These are phyloP conservation scores for Anoplophora glabripennis DNA, from an alignment of 1,140 invertebrate genomes.

Conservation along the genomic window DNA sequence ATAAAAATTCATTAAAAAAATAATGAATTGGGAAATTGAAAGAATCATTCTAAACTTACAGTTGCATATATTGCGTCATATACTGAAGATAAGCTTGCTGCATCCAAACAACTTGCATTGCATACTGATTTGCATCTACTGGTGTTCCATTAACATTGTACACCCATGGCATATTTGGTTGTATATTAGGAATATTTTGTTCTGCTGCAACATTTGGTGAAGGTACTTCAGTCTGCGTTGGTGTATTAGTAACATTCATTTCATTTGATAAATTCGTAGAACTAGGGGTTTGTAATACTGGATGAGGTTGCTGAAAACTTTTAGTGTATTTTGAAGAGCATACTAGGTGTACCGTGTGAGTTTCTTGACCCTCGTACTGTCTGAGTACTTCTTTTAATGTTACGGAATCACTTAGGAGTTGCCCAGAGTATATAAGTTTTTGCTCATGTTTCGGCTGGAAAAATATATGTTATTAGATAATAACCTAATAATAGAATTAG, in stretches of 20 bases:
- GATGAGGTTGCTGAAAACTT: slow-evolving; percentile 15
- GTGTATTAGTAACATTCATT: slow-evolving; percentile 3
- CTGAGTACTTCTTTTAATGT: slow-evolving; percentile 77
- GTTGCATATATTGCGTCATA: slow-evolving; percentile 78
- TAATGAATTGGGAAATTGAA: too few relatives aligned
- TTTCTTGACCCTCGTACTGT: slow-evolving; percentile 67
- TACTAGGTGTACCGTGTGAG: slow-evolving; percentile 80
- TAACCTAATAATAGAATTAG: not conserved
- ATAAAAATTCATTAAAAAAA: too few relatives aligned
- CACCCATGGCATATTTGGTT: slow-evolving; percentile 27
- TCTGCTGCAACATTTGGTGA: not conserved
- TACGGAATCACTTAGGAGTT: slow-evolving; percentile 72
- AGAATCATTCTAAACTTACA: slow-evolving; percentile 50
- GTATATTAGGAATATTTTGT: slow-evolving; percentile 10
- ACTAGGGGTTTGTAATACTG: slow-evolving; percentile 9
- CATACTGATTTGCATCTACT: slow-evolving; percentile 41
- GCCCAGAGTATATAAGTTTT: slow-evolving; percentile 89
- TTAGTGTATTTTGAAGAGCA: slow-evolving; percentile 55
- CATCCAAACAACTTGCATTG: slow-evolving; percentile 68
- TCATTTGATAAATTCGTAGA: slow-evolving; percentile 9
- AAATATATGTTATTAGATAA: slow-evolving; percentile 10
- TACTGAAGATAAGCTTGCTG: slow-evolving; percentile 84
- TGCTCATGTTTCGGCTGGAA: slow-evolving; percentile 74
- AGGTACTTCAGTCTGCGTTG: slow-evolving; percentile 7
- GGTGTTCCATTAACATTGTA: slow-evolving; percentile 12